These are phyloP conservation scores for Dromaius novaehollandiae DNA, from an alignment of 2,113 vertebrate genomes.

Conservation along the genomic window DNA sequence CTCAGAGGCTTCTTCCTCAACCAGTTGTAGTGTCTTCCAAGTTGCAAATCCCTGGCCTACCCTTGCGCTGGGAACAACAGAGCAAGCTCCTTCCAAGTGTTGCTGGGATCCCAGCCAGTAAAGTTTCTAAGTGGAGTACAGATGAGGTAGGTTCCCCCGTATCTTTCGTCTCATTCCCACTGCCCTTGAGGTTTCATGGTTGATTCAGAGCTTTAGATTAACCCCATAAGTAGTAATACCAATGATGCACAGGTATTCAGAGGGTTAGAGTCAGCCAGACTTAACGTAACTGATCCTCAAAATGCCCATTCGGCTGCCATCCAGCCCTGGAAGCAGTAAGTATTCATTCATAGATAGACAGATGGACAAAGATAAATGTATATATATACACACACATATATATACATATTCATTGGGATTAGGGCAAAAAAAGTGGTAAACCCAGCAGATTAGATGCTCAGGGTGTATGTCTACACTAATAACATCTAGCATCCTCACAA, in stretches of 20 bases:
- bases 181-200: not conserved
- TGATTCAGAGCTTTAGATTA: not conserved
- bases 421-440: not conserved
- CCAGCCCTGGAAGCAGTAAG: not conserved
- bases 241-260: not conserved
- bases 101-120: slow-evolving; percentile 87
- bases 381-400: not conserved
- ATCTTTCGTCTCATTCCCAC: not conserved
- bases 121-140: slow-evolving; percentile 87
- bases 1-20: slow-evolving; percentile 78
- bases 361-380: not conserved
- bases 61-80: slow-evolving; percentile 88
- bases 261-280: not conserved
- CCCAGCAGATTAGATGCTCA: not conserved
- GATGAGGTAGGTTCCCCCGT: slow-evolving; percentile 76
- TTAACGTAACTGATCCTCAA: not conserved
- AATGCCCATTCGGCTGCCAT: not conserved
- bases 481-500: not conserved
- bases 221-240: not conserved
- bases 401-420: not conserved
- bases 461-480: not conserved
- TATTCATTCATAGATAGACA: not conserved
- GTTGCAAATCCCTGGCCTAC: slow-evolving; percentile 78
- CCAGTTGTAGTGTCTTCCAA: slow-evolving; percentile 83
- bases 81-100: slow-evolving; percentile 89